phyloP scores from a whole-genome alignment of 2,888 invertebrate genomes.

The Acrobeloides nanus region DNA sequence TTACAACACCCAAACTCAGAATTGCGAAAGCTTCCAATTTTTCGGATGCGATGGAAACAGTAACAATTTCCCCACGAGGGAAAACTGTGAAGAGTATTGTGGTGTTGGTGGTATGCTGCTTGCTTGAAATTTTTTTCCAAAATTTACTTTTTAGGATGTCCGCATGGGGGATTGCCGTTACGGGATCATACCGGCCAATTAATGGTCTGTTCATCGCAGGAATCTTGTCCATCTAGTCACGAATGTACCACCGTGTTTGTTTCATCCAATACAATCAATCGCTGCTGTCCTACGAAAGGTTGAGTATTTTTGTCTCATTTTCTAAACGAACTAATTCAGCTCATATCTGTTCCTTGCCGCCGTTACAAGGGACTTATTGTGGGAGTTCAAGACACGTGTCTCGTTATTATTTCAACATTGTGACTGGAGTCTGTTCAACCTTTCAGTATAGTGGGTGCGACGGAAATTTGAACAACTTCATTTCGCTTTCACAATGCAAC shows the following conservation, averaged over 20 bases:
- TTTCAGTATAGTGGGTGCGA: constrained; percentile 47
- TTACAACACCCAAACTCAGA: constrained; percentile 44
- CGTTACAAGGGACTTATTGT: constrained; percentile 45
- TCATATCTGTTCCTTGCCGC: constrained; percentile 45
- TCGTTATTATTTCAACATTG: constrained; percentile 46
- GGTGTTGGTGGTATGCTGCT: constrained; percentile 37
- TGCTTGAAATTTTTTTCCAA: background rate
- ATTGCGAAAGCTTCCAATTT: constrained; percentile 46
- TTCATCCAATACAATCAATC: constrained; percentile 33
- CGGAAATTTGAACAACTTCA: constrained; percentile 38
- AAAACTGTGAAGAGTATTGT: constrained; percentile 45
- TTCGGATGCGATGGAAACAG: constrained; percentile 41
- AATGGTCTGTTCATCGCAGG: constrained; percentile 11
- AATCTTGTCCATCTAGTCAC: constrained; percentile 36
- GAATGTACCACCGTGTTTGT: constrained; percentile 39
- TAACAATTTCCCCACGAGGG: constrained; percentile 41
- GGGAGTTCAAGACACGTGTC: too few relatives aligned
- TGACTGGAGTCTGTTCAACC: constrained; percentile 40
- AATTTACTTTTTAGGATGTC: constrained; percentile 32
- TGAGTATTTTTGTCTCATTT: background rate
- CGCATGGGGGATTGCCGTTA: constrained; percentile 46
- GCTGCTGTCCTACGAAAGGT: constrained; percentile 49
- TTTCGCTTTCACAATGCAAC: constrained; percentile 34
- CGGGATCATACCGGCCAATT: constrained; percentile 40
- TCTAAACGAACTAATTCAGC: constrained; percentile 12